Evolutionary conservation across 2,888 invertebrate genomes (phyloP).

Genomic region (Lucinisca nassula): DNA sequence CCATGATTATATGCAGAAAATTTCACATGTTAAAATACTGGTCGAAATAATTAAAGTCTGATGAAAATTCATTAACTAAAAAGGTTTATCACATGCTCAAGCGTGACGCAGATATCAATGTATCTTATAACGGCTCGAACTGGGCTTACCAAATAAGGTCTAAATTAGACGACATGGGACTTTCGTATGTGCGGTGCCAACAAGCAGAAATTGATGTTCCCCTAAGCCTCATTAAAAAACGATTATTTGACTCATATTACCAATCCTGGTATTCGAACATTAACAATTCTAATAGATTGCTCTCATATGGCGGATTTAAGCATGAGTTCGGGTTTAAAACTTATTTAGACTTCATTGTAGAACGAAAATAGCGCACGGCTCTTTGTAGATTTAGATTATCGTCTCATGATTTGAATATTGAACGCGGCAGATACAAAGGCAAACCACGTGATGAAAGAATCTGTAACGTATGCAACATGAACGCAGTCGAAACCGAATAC

Average conservation of each 20-base stretch:
- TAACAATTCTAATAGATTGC: neutral
- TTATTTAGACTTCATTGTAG: constrained; percentile 10
- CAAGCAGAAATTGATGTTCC: neutral
- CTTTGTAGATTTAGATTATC: constrained; percentile 33
- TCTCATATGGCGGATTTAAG: neutral
- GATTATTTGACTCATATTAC: neutral
- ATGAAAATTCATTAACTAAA: neutral
- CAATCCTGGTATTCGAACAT: neutral
- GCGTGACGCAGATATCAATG: neutral
- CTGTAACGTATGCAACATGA: constrained; percentile 16
- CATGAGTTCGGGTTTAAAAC: constrained; percentile 18
- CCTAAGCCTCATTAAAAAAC: neutral
- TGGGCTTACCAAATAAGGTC: neutral
- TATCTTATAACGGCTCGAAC: neutral
- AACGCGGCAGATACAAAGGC: constrained; percentile 21
- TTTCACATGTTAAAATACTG: neutral
- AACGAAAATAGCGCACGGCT: constrained; percentile 6
- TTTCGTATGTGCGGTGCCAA: neutral
- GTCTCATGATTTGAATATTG: constrained; percentile 15
- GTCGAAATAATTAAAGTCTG: too few species aligned
- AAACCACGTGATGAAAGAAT: constrained; percentile 23
- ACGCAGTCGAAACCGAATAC: constrained; percentile 25
- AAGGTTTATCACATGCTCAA: neutral
- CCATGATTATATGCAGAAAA: neutral
- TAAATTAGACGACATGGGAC: neutral